Base-by-base conservation (phyloP, 2,888 invertebrate species). In the Drosophila picticornis region DNA sequence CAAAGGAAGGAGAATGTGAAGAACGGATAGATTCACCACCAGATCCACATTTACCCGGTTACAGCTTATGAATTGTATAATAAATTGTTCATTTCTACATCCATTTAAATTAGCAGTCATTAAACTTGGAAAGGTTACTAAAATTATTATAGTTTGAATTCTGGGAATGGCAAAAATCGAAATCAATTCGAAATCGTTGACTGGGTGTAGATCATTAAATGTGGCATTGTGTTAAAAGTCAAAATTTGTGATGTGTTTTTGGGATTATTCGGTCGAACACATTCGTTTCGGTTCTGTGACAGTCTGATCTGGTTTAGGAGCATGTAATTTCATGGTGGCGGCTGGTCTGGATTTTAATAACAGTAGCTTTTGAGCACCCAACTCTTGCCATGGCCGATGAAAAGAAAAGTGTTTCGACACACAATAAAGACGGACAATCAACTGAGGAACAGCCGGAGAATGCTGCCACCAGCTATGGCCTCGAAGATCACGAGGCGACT, bases 281-380 rank as follows among this genome's bases (percentile, higher is more conserved):
- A 52, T 4, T 57, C 2, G 29, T 29, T 62, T 60, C 38, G 13
- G 29, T 36, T 43, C 34, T 46, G 25, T 22, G 46, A 22, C 31
- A 48, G 43, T 38, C 52, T 50, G 48, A 40, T 29, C 13, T 63
- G 55, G 27, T 56, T 59, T 2, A 48, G 25, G 38, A 55, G 62
- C 60, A 71, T 67, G 77, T 48, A 63, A 69, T 53, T 74, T 57
- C 66, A 59, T 73, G 84, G 75, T 63, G 84, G 62, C 50, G 66
- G 67, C 59, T 71, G 72, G 60, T 75, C 22, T 70, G 46, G 48
- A 34, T 10, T 38, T 10, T 10, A 40, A 34, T 46, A 57, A 31
- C n/a, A 43, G 31, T 29, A 66, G n/a, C 29, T 22, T 43, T 25
- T 46, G 22, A 43, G 16, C 31, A 40, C 19, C 16, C 25, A 27